Conservation (phyloP, 2,797 vertebrate genomes). For the Microcaecilia unicolor region DNA sequence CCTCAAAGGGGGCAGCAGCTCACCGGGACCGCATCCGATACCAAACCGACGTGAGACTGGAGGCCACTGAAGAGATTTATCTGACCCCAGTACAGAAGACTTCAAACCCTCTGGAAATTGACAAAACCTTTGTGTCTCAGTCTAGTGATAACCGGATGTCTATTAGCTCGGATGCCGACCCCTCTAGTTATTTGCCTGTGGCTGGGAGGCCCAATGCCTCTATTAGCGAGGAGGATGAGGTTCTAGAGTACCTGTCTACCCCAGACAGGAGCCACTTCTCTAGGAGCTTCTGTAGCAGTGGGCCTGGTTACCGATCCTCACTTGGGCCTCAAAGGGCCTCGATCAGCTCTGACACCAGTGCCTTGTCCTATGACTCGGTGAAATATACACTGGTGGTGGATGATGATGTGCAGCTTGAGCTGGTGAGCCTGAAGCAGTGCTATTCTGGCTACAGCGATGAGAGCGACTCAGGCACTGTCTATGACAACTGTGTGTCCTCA, state of each 20-base stretch:
- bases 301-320: slow-evolving; percentile 25
- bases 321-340: slow-evolving; percentile 64
- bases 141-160: slow-evolving; percentile 85
- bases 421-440: slow-evolving; percentile 88
- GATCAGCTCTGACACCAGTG: slow-evolving; percentile 82
- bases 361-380: slow-evolving; percentile 91
- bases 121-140: slow-evolving; percentile 65
- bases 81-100: slow-evolving; percentile 84
- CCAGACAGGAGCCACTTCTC: slow-evolving; percentile 39
- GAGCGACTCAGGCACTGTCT: slow-evolving; percentile 88
- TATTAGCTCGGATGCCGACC: slow-evolving; percentile 83
- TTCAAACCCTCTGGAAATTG: slow-evolving; percentile 47
- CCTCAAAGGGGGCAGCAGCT: slow-evolving; percentile 43
- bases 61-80: slow-evolving; percentile 94
- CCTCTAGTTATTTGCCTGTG: slow-evolving; percentile 68
- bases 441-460: slow-evolving; percentile 92
- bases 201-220: slow-evolving; percentile 75
- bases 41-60: slow-evolving; percentile 77
- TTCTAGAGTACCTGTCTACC: slow-evolving; percentile 59
- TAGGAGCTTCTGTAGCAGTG: slow-evolving; percentile 26
- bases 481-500: slow-evolving; percentile 89
- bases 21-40: slow-evolving; percentile 82
- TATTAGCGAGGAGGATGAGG: slow-evolving; percentile 80
- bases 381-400: slow-evolving; percentile 96
- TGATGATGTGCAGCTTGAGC: slow-evolving; percentile 85